Base-by-base conservation (phyloP, 2,888 invertebrate species). In the Ctenicera cuprea region DNA sequence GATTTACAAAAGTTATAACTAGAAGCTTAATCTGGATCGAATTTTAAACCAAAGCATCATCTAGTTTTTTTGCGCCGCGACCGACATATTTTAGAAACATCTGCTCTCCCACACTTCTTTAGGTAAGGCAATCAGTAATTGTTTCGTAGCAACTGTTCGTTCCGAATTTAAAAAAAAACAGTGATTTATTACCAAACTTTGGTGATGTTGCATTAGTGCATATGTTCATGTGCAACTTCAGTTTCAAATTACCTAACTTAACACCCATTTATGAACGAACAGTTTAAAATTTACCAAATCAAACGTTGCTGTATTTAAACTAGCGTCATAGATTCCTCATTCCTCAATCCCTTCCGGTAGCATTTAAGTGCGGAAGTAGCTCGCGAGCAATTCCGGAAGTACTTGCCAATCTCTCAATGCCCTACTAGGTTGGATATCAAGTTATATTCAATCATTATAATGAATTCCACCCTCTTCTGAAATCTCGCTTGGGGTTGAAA, bases 381-480 rank as follows among this genome's bases (percentile, higher is more conserved):
- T 71, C 61, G 41, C 45, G 22, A 66, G 57, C 74, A 66, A 37
- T 71, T 68, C 71, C 67, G 74, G 73, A 73, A 76, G 73, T 73
- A 76, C 73, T 75, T 75, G 73, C 70, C 73, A 57, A 75, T 70
- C 73, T 69, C 64, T 64, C 50, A 64, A 37, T 72, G 43, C 62
- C 57, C 64, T 57, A 63, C 71, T 65, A 68, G 68, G 68, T 75
- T 52, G 48, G 20, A 74, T 70, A 74, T 73, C 73, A 71, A 74
- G 33, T 72, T 71, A 74, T 74, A 76, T 74, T 70, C 73, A 73
- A 70, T 71, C 73, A 66, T 65, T 66, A 52, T 70, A 75, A 73
- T 75, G 74, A 74, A 74, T 73, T 76, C 73, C 70, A 41, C 76
- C 73, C 76, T 70, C 73, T 64, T 71, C 64, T 45, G 37, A 67